Evolutionary conservation across 2,797 vertebrate species (phyloP).

Genomic region (Coendou prehensilis): DNA sequence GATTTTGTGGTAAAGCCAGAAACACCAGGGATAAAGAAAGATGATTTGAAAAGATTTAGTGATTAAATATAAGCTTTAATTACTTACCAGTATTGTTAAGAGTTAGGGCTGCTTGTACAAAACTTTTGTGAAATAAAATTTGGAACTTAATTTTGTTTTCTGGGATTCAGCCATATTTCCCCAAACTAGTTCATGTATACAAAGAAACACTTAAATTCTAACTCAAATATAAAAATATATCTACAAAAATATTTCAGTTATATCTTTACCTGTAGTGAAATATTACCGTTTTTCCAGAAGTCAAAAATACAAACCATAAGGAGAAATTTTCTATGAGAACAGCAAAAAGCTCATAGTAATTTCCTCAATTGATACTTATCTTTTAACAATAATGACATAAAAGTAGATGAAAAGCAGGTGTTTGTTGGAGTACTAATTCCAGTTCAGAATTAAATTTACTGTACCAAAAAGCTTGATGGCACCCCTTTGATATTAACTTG

Average conservation of each 20-base stretch:
- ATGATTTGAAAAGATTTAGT: not conserved
- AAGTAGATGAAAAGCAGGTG: conserved; percentile 84
- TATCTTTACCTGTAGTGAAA: not conserved
- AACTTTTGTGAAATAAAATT: conserved; percentile 13
- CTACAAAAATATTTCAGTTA: not conserved
- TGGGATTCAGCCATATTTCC: not conserved
- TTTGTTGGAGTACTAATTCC: conserved; percentile 79
- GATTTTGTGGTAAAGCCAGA: not conserved
- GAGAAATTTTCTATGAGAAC: conserved; percentile 70
- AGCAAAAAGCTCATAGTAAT: conserved; percentile 63
- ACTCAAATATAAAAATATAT: not conserved
- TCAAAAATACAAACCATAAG: conserved; percentile 48
- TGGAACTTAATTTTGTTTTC: not conserved
- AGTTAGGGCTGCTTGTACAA: not conserved
- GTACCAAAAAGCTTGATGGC: conserved; percentile 72
- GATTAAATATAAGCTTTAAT: conserved; percentile 23
- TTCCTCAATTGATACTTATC: conserved; percentile 49
- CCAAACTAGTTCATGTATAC: not conserved
- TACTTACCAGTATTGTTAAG: not conserved
- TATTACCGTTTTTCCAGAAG: conserved; percentile 53
- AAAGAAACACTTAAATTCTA: conserved; percentile 2
- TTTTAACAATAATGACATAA: conserved; percentile 74
- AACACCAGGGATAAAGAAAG: not conserved
- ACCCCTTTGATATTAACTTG: not conserved
- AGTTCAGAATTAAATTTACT: conserved; percentile 83